Conservation (phyloP, 1,140 invertebrate species). For the Diachasma alloeum region DNA sequence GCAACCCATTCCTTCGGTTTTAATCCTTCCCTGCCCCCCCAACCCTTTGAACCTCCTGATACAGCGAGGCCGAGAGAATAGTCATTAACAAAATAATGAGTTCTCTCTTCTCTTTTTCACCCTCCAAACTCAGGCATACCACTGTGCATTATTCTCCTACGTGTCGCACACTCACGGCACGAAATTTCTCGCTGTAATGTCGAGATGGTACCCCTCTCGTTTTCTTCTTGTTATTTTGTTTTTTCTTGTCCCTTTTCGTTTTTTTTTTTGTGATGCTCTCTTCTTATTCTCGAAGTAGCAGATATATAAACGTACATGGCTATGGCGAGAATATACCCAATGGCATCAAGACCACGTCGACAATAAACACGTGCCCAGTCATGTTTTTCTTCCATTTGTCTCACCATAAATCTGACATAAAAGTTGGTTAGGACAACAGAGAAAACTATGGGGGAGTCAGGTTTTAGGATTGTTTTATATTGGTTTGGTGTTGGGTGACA, state of each 20-base stretch:
- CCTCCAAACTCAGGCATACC: constrained; percentile 9
- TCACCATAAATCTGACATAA: constrained; percentile 60
- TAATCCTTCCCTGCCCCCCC: not conserved
- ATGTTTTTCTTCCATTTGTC: constrained; percentile 61
- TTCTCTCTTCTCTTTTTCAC: constrained; percentile 20
- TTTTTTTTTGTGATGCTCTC: not conserved
- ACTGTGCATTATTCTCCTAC: constrained; percentile 8
- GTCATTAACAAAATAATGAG: constrained; percentile 62
- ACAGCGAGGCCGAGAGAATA: constrained; percentile 56
- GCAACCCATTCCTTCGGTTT: not conserved
- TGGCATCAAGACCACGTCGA: constrained; percentile 39
- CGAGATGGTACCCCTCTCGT: not conserved
- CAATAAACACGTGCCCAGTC: constrained; percentile 59
- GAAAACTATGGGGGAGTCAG: constrained; percentile 19
- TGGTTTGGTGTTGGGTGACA: not conserved
- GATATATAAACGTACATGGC: constrained; percentile 6
- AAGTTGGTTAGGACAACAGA: constrained; percentile 38
- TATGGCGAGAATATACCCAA: not conserved
- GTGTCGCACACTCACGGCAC: constrained; percentile 1
- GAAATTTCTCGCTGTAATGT: not conserved
- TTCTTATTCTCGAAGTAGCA: constrained; percentile 4
- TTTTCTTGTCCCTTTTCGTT: not conserved
- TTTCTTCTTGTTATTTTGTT: not conserved
- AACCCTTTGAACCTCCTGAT: constrained; percentile 22
- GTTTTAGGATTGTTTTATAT: not conserved